These are phyloP conservation scores for Pyrgilauda ruficollis DNA, from an alignment of 2,113 vertebrate species.

Conservation along the genomic window DNA sequence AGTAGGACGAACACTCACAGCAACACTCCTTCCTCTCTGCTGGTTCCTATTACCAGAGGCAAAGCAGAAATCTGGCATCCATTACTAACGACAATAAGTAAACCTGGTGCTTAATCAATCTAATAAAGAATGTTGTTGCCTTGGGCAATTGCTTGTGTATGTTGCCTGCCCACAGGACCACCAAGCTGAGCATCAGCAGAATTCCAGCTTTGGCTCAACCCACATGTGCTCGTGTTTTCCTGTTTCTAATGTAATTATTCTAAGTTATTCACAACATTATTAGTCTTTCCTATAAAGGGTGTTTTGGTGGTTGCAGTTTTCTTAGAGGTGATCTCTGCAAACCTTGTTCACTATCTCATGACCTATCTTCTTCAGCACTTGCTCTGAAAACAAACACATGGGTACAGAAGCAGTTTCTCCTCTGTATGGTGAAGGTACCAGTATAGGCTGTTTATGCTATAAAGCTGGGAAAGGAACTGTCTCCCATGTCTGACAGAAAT, in stretches of 20 bases:
- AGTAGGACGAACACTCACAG: neutral
- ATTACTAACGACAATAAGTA: slow-evolving; percentile 48
- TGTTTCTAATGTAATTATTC: slow-evolving; percentile 44
- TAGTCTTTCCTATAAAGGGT: neutral
- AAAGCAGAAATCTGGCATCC: slow-evolving; percentile 40
- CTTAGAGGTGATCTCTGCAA: neutral
- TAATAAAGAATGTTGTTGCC: slow-evolving; percentile 48
- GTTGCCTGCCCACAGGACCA: slow-evolving; percentile 62
- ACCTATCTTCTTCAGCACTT: neutral
- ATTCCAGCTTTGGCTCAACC: slow-evolving; percentile 29
- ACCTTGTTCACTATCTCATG: neutral
- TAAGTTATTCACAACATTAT: slow-evolving; percentile 41
- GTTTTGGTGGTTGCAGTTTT: neutral
- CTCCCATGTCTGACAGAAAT: neutral
- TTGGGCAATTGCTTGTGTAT: slow-evolving; percentile 56
- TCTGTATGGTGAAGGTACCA: neutral
- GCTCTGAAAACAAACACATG: slow-evolving; percentile 12
- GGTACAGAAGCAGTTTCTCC: neutral
- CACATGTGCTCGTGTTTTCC: slow-evolving; percentile 32
- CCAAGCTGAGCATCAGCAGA: slow-evolving; percentile 54
- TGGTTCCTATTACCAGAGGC: slow-evolving; percentile 18
- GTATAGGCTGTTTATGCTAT: neutral
- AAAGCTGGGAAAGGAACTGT: neutral
- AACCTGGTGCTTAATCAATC: slow-evolving; percentile 45
- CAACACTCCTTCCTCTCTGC: neutral